Evolutionary conservation across 2,888 invertebrate genomes (phyloP).

Genomic region (Phyllotreta striolata): DNA sequence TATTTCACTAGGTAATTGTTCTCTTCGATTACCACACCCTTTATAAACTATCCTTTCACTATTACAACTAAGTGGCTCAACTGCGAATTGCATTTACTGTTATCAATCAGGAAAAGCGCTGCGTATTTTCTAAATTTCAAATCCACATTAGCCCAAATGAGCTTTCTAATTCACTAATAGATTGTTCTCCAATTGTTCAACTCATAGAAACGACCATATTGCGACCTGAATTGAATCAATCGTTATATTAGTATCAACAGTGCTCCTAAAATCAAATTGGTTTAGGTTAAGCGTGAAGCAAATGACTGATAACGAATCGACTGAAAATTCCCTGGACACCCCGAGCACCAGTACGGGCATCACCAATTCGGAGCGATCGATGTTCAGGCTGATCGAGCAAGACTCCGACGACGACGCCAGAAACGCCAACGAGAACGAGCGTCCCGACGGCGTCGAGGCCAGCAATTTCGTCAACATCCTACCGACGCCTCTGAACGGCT

Average conservation of each 20-base stretch:
- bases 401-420: slow-evolving; percentile 70
- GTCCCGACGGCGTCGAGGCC: slow-evolving; percentile 41
- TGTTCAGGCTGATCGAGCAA: slow-evolving; percentile 61
- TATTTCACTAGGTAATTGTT: slow-evolving; percentile 50
- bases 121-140: too few relatives aligned
- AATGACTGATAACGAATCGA: slow-evolving; percentile 50
- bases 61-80: too few relatives aligned
- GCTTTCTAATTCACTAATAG: too few relatives aligned
- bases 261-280: background rate
- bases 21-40: too few relatives aligned
- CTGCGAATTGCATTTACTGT: too few relatives aligned
- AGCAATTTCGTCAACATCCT: slow-evolving; percentile 66
- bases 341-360: slow-evolving; percentile 74
- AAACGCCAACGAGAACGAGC: slow-evolving; percentile 37
- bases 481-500: slow-evolving; percentile 69
- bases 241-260: too few relatives aligned
- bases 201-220: too few relatives aligned
- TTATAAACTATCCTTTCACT: too few relatives aligned
- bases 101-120: too few relatives aligned
- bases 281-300: slow-evolving; percentile 50
- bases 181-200: too few relatives aligned
- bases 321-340: slow-evolving; percentile 63
- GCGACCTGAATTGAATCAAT: too few relatives aligned
- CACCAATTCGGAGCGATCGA: slow-evolving; percentile 52
- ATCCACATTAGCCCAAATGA: too few relatives aligned